A percentile compares a stretch with the other conserved stretches of the same genome.
Conservation (phyloP, 2,113 vertebrate species). For the Phylloscopus whistleri region DNA sequence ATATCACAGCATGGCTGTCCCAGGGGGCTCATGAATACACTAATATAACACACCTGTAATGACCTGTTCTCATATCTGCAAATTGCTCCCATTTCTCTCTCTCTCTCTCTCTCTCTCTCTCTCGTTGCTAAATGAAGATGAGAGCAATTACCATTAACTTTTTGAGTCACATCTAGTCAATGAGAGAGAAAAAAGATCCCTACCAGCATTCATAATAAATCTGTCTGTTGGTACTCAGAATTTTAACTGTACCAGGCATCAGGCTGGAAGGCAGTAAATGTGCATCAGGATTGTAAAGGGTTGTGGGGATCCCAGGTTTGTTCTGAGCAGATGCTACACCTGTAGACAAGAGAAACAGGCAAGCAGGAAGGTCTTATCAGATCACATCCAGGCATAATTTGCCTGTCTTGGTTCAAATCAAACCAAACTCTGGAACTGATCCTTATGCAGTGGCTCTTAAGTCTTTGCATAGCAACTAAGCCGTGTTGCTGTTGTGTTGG, state of each 20-base stretch:
- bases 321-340: neutral
- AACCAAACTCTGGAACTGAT: constrained; percentile 72
- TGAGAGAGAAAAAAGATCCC: constrained; percentile 52
- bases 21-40: constrained; percentile 76
- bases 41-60: constrained; percentile 82
- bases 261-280: neutral
- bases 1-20: constrained; percentile 74
- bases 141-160: constrained; percentile 76
- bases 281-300: neutral
- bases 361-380: constrained; percentile 42
- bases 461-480: constrained; percentile 74
- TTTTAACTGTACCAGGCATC: neutral
- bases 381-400: constrained; percentile 50
- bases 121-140: constrained; percentile 72
- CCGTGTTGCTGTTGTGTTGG: neutral
- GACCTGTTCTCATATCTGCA: constrained; percentile 72
- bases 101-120: constrained; percentile 63
- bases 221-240: constrained; percentile 26
- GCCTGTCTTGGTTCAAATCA: constrained; percentile 57
- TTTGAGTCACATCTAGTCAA: constrained; percentile 71
- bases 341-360: constrained; percentile 28
- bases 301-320: neutral
- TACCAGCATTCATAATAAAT: constrained; percentile 56
- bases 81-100: constrained; percentile 75
- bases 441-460: constrained; percentile 44